These are phyloP conservation scores for Zaprionus gabonicus DNA, from an alignment of 1,140 invertebrate species.

Conservation along the genomic window DNA sequence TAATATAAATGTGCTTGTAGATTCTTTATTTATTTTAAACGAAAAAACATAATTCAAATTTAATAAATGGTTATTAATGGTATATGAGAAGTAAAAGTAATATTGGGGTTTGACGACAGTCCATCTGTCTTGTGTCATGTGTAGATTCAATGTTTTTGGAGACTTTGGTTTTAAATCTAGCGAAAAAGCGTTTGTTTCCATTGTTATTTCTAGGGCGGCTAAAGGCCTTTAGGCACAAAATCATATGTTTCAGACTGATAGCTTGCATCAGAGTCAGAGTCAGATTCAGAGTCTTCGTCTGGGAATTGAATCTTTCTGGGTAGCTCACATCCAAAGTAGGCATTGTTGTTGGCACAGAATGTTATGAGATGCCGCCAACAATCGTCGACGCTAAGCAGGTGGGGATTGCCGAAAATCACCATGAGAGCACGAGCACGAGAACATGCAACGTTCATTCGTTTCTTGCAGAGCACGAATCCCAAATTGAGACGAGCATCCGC, in stretches of 20 bases:
- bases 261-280: background rate
- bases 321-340: constrained; percentile 88
- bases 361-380: constrained; percentile 90
- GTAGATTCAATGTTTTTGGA: background rate
- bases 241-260: background rate
- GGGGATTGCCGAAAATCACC: constrained; percentile 93
- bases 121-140: background rate
- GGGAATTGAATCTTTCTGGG: constrained; percentile 59
- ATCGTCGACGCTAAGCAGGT: constrained; percentile 88
- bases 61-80: background rate
- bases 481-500: constrained; percentile 87
- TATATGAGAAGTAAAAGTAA: background rate
- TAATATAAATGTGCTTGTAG: too few species aligned
- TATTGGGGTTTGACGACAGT: background rate
- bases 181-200: background rate
- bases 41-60: background rate
- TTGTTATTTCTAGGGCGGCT: background rate
- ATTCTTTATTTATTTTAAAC: too few species aligned
- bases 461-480: constrained; percentile 91
- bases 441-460: constrained; percentile 94
- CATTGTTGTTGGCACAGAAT: constrained; percentile 87
- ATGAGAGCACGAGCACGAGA: constrained; percentile 92
- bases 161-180: constrained; percentile 9
- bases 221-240: constrained; percentile 1
- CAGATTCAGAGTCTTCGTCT: background rate